phyloP scores from a whole-genome alignment of 2,113 vertebrate genomes.

The Machaerirhynchus nigripectus region DNA sequence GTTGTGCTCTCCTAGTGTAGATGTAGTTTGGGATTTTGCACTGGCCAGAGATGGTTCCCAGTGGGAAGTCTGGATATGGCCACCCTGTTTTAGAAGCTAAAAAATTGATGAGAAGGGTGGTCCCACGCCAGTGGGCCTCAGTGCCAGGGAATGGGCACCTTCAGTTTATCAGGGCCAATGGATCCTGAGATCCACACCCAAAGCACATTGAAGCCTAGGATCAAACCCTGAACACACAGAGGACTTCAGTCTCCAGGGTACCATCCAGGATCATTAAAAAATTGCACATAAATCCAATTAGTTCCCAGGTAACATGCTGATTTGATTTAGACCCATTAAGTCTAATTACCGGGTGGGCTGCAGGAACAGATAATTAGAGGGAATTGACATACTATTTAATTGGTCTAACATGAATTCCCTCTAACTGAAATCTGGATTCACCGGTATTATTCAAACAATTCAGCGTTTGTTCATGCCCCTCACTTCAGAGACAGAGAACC shows the following conservation, averaged over 20 bases:
- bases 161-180: not conserved
- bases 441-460: constrained; percentile 27
- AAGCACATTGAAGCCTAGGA: not conserved
- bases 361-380: constrained; percentile 28
- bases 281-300: constrained; percentile 30
- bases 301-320: constrained; percentile 45
- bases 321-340: constrained; percentile 43
- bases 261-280: constrained; percentile 34
- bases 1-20: not conserved
- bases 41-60: not conserved
- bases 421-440: constrained; percentile 18
- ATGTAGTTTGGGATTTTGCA: not conserved
- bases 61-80: not conserved
- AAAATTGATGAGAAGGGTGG: not conserved
- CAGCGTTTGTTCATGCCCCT: not conserved
- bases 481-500: not conserved
- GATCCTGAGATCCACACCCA: not conserved
- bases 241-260: not conserved
- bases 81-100: not conserved
- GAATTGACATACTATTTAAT: constrained; percentile 52
- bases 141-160: not conserved
- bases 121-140: not conserved
- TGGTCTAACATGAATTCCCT: constrained; percentile 35
- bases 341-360: constrained; percentile 11
- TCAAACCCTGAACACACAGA: not conserved